Conservation (phyloP, 2,113 vertebrate genomes). For the Pachycephala philippinensis region DNA sequence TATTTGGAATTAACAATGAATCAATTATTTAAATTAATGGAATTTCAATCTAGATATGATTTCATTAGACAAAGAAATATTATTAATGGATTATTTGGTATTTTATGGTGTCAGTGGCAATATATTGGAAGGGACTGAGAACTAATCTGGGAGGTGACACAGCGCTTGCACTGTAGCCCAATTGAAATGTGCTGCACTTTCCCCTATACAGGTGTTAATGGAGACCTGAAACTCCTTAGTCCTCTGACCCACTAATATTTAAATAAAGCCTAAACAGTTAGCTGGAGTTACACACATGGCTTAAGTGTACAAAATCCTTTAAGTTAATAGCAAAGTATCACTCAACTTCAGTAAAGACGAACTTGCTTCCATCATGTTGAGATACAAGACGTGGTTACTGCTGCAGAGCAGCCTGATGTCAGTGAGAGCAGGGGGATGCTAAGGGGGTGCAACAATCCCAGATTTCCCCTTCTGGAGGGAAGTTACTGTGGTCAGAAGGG, state of each 20-base stretch:
- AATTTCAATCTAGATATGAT: background rate
- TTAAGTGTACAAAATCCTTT: background rate
- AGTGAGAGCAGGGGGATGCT: background rate
- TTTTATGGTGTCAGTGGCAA: background rate
- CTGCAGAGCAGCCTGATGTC: background rate
- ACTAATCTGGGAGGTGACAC: background rate
- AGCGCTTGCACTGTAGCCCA: fast-evolving
- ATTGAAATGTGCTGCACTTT: fast-evolving
- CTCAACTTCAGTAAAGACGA: background rate
- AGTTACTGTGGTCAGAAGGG: background rate
- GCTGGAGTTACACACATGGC: background rate
- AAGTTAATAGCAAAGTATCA: background rate
- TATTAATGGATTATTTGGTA: background rate
- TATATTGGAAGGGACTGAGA: background rate
- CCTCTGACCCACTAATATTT: background rate
- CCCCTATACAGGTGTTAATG: background rate
- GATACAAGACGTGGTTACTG: fast-evolving
- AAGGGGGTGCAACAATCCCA: background rate
- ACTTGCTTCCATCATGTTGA: background rate
- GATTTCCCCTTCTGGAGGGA: background rate
- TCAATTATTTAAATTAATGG: background rate
- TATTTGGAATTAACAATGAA: background rate
- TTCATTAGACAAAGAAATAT: background rate
- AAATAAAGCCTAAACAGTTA: background rate
- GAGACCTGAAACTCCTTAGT: background rate